Evolutionary conservation across 2,888 invertebrate genomes (phyloP), one percentile per base, ranked within the genome.

Genomic region (Sminthurinus aureus): DNA sequence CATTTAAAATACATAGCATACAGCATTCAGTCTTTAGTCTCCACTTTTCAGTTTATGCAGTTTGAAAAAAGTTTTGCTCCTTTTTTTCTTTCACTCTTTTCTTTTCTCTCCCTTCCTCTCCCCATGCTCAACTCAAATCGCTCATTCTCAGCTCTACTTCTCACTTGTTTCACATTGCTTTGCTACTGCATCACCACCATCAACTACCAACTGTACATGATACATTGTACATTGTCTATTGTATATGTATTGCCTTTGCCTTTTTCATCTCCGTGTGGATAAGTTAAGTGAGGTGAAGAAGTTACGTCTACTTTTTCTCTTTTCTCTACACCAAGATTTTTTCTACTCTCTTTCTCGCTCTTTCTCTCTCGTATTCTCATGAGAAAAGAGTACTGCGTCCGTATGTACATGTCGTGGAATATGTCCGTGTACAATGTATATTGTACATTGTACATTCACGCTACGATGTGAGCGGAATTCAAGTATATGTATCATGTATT

Each of bases 271-370:
- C 38, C 50, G 75, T 38, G 75, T 38, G 50, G 50, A 79, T 50
- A 69, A 79, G 26, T 79, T 67, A 79, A 79, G 79, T 79, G 69
- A 79, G 79, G 79, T 79, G 79, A 79, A 79, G 79, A 79, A 79
- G 79, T 79, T 79, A 22, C 20, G 50, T 38, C 20, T 8, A 58
- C 64, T 52, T 77, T 69, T 79, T 50, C 26, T 18, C n/a, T 51
- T 64, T 76, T 76, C 18, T 50, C 15, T 58, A 66, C 52, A 66
- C n/a, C 20, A 71, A 15, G 79, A 26, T 76, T 76, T 83, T 77
- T 79, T 26, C 15, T 26, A 22, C 13, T 58, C 58, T 58, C 58
- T 13, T 24, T 67, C 26, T 58, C n/a, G n/a, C n/a, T 78, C 83
- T 80, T 81, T 83, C 83, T 20, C 84, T 74, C 8, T 79, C 75